Base-by-base conservation (phyloP, 2,797 vertebrate genomes). In the Gobionotothen gibberifrons region DNA sequence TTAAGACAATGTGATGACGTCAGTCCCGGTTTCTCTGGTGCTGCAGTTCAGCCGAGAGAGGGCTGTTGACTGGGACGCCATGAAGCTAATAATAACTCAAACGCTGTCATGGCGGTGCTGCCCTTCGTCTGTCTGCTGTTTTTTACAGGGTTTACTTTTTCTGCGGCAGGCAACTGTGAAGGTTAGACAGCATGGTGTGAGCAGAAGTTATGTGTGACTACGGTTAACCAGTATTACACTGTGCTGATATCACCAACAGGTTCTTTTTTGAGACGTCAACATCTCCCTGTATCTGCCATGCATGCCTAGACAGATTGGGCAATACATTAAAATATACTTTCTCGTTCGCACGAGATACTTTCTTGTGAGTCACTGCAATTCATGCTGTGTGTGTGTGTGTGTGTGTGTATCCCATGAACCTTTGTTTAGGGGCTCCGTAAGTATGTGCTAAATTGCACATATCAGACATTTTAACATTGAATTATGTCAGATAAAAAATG, bases 91-190 rank as follows among this genome's bases (percentile, higher is more conserved):
- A 66, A 77, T 74, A 82, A 36, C 74, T 0, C 51, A 13, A 0
- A 8, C 57, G 52, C 40, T 15, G 14, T 17, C 69, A 86, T 87
- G 85, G 54, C 47, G 44, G 8, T 54, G 65, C 12, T 65, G 32
- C 19, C 65, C 4, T 54, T 85, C 21, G 48, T 57, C 44, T 3
- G 80, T 22, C 53, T 92, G 49, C 83, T 92, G 53, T 55, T 86
- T 68, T 69, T 89, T 40, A 81, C 62, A 63, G 59, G 75, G 21
- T 39, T 83, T 63, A 53, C 83, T 58, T 39, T 81, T 40, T 83
- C 84, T 56, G 65, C 69, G 32, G 81, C 87, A 54, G 80, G 69
- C 19, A 71, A 86, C 68, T 94, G 93, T 85, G 91, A 93, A 93
- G 93, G 93, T 94, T 77, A 92, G 90, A 69, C 43, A 22, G 79